These are phyloP conservation scores for Platyrinchus mystaceus DNA, from an alignment of 2,797 vertebrate genomes.

Conservation along the genomic window DNA sequence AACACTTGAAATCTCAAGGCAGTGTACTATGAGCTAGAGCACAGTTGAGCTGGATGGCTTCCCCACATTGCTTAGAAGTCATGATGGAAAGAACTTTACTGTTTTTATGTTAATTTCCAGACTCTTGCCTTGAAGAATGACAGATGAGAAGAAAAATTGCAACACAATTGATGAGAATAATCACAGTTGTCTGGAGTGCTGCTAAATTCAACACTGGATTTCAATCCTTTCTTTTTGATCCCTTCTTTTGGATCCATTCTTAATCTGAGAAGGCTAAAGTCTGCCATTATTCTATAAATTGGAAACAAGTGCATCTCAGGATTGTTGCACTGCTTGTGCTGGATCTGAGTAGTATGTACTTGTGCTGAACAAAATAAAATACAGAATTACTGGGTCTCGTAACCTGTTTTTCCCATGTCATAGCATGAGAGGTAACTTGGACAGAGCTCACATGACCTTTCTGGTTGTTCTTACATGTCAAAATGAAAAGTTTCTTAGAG, in stretches of 20 bases:
- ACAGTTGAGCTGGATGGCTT: background rate
- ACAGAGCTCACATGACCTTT: background rate
- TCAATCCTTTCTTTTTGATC: background rate
- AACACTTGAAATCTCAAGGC: background rate
- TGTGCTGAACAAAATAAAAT: background rate
- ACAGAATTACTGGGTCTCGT: background rate
- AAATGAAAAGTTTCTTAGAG: background rate
- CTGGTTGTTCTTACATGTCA: background rate
- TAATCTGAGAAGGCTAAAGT: background rate
- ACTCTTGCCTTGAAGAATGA: background rate
- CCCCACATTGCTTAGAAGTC: background rate
- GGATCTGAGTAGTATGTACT: background rate
- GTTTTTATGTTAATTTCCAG: background rate
- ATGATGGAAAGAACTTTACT: background rate
- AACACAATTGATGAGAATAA: background rate
- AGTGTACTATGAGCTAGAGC: background rate
- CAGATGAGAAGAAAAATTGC: background rate
- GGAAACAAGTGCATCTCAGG: background rate
- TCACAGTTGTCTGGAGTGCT: background rate
- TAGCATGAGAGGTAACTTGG: background rate
- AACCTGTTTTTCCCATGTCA: fast-evolving
- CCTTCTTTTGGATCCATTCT: background rate
- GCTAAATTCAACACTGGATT: background rate
- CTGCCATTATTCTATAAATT: background rate
- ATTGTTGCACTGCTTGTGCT: background rate